These are phyloP conservation scores for Caenorhabditis sp. DNA, from an alignment of 2,888 invertebrate species.

Conservation along the genomic window DNA sequence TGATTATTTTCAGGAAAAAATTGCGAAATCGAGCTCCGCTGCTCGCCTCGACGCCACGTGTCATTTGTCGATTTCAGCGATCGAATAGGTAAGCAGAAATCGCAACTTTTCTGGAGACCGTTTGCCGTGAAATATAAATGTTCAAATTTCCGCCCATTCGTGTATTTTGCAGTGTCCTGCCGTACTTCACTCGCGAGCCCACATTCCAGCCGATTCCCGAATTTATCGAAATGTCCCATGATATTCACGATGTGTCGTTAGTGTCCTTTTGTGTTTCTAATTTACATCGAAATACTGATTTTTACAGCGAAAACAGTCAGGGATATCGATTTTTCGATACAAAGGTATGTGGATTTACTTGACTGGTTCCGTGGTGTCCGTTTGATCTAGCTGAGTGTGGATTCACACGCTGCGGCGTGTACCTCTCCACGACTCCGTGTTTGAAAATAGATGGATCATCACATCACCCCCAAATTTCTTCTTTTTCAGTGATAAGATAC, in stretches of 20 bases:
- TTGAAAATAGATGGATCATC: too few species aligned
- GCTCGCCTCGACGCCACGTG: slow-evolving; percentile 47
- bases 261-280: neutral
- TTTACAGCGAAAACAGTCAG: slow-evolving; percentile 55
- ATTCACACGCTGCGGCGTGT: too few species aligned
- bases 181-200: slow-evolving; percentile 36
- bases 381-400: too few species aligned
- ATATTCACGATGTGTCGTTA: slow-evolving; percentile 27
- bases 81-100: slow-evolving; percentile 19
- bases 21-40: slow-evolving; percentile 6
- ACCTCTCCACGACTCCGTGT: too few species aligned
- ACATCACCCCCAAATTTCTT: too few species aligned
- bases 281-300: neutral
- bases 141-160: neutral
- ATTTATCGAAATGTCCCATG: slow-evolving; percentile 31
- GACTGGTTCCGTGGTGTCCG: too few species aligned
- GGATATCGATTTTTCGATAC: slow-evolving; percentile 57
- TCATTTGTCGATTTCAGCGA: slow-evolving; percentile 30
- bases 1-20: slow-evolving; percentile 15
- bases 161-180: slow-evolving; percentile 17
- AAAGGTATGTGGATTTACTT: slow-evolving; percentile 32
- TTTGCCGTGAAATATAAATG: neutral
- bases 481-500: too few species aligned
- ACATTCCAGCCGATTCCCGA: slow-evolving; percentile 34
- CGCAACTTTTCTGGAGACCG: too few species aligned